These are phyloP conservation scores for Mythimna impura DNA, from an alignment of 2,888 invertebrate species.

Conservation along the genomic window DNA sequence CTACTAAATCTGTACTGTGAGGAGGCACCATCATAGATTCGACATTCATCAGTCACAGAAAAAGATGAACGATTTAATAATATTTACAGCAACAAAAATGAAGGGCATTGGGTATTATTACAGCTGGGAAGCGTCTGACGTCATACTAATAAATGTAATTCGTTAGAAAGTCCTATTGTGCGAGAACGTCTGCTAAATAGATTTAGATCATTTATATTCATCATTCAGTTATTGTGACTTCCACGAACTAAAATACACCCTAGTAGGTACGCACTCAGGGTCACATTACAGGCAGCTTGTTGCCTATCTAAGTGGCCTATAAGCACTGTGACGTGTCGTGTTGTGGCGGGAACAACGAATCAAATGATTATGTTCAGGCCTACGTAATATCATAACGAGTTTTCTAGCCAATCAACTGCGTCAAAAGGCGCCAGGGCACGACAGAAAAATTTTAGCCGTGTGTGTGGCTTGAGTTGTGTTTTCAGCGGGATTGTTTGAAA, in stretches of 20 bases:
- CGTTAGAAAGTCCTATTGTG: slow-evolving; percentile 21
- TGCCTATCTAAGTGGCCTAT: too few relatives aligned
- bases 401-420: neutral
- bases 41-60: neutral
- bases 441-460: neutral
- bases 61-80: neutral
- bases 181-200: slow-evolving; percentile 17
- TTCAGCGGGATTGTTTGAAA: too few relatives aligned
- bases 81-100: slow-evolving; percentile 30
- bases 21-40: neutral
- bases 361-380: neutral
- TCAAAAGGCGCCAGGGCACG: neutral
- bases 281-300: too few relatives aligned
- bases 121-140: slow-evolving; percentile 31
- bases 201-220: slow-evolving; percentile 5
- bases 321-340: neutral
- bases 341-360: neutral
- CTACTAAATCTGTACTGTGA: too few relatives aligned
- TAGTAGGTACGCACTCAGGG: too few relatives aligned
- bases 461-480: too few relatives aligned
- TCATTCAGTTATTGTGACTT: neutral
- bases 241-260: too few relatives aligned
- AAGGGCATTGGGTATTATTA: slow-evolving; percentile 35
- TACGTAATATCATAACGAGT: neutral
- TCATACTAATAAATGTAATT: slow-evolving; percentile 38